phyloP scores from a whole-genome alignment of 2,888 invertebrate genomes.

The Abrostola triplasia region DNA sequence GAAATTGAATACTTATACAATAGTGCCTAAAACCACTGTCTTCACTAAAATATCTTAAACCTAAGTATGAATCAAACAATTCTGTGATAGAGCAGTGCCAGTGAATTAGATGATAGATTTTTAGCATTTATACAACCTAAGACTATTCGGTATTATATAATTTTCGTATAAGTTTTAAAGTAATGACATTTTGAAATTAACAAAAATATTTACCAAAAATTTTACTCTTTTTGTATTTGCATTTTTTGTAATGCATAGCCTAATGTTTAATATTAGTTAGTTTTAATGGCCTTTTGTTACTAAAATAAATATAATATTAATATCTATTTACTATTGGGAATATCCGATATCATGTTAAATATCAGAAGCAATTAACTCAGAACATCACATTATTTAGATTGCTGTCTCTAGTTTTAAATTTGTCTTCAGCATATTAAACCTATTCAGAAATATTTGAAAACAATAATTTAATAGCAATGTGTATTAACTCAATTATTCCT shows the following conservation, averaged over 20 bases:
- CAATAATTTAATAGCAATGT: too few species aligned
- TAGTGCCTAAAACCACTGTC: too few species aligned
- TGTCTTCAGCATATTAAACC: too few species aligned
- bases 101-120: constrained; percentile 61
- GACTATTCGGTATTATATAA: constrained; percentile 42
- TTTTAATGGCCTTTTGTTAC: constrained; percentile 26
- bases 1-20: too few species aligned
- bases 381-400: too few species aligned
- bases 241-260: constrained; percentile 28
- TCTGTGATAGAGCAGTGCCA: constrained; percentile 82
- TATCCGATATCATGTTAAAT: too few species aligned
- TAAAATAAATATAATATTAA: constrained; percentile 8
- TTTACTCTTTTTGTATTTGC: constrained; percentile 34
- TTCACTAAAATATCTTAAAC: constrained; percentile 11
- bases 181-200: constrained; percentile 51
- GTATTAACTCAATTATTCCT: too few species aligned
- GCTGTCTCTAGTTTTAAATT: too few species aligned
- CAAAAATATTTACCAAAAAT: constrained; percentile 55
- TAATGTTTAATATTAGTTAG: constrained; percentile 21
- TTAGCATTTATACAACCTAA: constrained; percentile 49
- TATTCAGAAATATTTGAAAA: too few species aligned
- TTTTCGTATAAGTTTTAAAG: constrained; percentile 49
- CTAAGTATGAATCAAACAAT: constrained; percentile 43
- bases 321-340: neutral
- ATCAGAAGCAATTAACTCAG: too few species aligned